Evolutionary conservation across 2,888 invertebrate species (phyloP), one percentile per base, ranked within the genome.

Genomic region (Agonum fuliginosum): DNA sequence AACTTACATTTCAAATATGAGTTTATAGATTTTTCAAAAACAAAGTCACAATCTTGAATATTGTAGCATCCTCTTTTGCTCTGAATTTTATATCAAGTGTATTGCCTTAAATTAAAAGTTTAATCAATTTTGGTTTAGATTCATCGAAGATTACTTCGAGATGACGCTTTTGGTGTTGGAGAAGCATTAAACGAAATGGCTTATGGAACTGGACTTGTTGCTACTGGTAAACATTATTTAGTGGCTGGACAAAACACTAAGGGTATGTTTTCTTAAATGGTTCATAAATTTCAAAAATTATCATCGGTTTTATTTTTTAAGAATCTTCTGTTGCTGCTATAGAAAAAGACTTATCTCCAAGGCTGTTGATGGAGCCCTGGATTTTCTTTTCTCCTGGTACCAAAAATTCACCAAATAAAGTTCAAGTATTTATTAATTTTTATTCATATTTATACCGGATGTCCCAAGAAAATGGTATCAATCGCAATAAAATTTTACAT

Each of bases 161-260:
- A 98, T 81, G 98, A 98, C 84, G 93, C 93, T 0, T 95, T 95
- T 81, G 98, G 98, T 0, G 97, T 98, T 0, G 94, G 90, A 0
- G 97, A 98, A 86, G 92, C 97, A 0, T 86, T 98, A 0, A 95
- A 97, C 82, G 97, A 98, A 86, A 89, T 89, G 0, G 91, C 90
- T 0, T 91, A 87, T 67, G 92, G 91, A 0, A 83, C 85, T 78
- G 94, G 94, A 0, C 81, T 95, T 0, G 89, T 93, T 0, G 92
- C 90, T 0, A 86, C 91, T 65, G 94, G 94, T 0, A 90, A 87
- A 19, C 92, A 93, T 80, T 90, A 89, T 78, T 17, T 91, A 1
- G 51, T 89, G 70, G 81, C 86, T 3, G 88, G 88, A 0, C 84
- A 83, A 6, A 81, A n/a, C 80, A 34, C 62, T 17, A n/a, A 62